Evolutionary conservation across 2,113 vertebrate species (phyloP).

Genomic region (Barbus barbus): DNA sequence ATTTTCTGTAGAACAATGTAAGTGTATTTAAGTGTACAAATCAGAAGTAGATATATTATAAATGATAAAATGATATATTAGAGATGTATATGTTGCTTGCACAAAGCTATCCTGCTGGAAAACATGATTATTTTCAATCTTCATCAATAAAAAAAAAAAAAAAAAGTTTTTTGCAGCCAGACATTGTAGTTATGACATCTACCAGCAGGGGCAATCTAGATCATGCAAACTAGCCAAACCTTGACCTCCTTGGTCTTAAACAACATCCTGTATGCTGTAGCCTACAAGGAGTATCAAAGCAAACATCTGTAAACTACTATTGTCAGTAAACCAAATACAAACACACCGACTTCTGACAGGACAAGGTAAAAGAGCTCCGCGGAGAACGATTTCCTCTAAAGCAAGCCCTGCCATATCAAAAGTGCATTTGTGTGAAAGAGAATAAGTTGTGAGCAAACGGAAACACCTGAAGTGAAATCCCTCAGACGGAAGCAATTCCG

Average conservation of each 20-base stretch:
- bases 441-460: constrained; percentile 50
- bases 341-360: neutral
- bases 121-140: neutral
- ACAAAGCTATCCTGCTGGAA: neutral
- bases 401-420: constrained; percentile 9
- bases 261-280: neutral
- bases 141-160: neutral
- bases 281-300: neutral
- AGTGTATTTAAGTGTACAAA: neutral
- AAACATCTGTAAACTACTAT: constrained; percentile 1
- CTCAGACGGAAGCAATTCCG: constrained; percentile 57
- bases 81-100: neutral
- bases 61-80: neutral
- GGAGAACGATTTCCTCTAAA: neutral
- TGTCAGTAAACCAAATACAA: neutral
- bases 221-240: neutral
- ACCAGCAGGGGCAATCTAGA: neutral
- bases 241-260: neutral
- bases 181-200: neutral
- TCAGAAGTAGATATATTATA: neutral
- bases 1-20: neutral
- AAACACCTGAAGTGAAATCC: constrained; percentile 72
- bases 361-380: neutral
- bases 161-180: neutral
- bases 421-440: neutral